Conservation (phyloP, 2,113 vertebrate genomes). For the Machaerirhynchus nigripectus region DNA sequence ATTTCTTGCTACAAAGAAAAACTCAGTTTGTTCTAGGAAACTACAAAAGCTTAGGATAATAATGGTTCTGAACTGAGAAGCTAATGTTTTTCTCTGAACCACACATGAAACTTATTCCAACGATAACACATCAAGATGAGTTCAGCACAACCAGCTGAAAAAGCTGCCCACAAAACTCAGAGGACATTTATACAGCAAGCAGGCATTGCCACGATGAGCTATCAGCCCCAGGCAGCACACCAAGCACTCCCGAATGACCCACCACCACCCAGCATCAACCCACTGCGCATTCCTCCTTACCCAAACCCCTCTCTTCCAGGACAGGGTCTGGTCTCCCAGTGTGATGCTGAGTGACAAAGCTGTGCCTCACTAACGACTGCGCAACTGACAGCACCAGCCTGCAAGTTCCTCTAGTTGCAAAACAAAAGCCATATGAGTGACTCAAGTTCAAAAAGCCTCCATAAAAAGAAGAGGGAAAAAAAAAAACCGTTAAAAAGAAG, state of each 20-base stretch:
- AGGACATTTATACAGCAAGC: neutral
- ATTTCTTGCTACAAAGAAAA: neutral
- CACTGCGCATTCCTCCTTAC: neutral
- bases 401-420: neutral
- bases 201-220: fast-evolving
- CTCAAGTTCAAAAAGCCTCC: neutral
- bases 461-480: fast-evolving
- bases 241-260: neutral
- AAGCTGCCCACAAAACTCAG: neutral
- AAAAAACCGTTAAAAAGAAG: neutral
- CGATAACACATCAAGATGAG: neutral
- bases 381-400: neutral
- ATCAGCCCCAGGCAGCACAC: neutral
- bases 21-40: neutral
- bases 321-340: neutral
- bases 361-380: fast-evolving
- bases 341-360: fast-evolving
- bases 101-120: neutral
- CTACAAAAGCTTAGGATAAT: neutral
- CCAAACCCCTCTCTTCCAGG: neutral
- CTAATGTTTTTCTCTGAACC: neutral
- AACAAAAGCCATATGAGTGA: neutral
- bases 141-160: neutral
- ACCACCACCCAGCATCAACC: neutral
- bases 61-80: neutral